Conservation (phyloP, 2,113 vertebrate genomes). For the Protobothrops flavoviridis region DNA sequence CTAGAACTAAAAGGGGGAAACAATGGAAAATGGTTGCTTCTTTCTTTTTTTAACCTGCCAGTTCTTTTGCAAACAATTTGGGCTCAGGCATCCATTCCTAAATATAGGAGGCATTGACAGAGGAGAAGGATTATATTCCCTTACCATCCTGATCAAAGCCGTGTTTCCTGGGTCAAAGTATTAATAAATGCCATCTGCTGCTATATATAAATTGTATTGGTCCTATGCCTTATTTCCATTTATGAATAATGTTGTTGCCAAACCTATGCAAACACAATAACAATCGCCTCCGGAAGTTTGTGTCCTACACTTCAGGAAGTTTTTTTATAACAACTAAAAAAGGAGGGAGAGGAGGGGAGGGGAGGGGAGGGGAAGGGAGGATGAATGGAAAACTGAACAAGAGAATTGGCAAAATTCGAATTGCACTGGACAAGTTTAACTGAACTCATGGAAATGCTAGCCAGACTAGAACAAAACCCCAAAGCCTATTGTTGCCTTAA, state of each 20-base stretch:
- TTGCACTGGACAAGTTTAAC: background rate
- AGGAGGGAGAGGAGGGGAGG: background rate
- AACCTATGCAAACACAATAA: background rate
- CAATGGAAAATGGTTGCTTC: constrained; percentile 3
- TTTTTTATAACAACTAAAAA: too few species aligned
- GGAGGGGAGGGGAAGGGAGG: background rate
- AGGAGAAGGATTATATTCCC: background rate
- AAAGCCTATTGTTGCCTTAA: background rate
- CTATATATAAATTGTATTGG: background rate
- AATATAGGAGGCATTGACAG: background rate
- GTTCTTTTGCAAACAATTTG: background rate
- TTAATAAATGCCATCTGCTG: background rate
- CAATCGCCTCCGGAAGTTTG: background rate
- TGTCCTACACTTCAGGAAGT: background rate
- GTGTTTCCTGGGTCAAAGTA: background rate
- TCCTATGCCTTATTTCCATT: background rate
- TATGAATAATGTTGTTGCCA: background rate
- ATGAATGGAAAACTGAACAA: accelerated
- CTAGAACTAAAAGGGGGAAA: background rate
- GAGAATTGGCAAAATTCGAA: background rate
- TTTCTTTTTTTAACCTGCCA: background rate
- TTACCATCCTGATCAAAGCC: background rate
- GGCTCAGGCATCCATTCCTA: background rate
- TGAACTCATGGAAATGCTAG: background rate
- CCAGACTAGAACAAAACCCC: constrained; percentile 36